Percentiles rank a stretch among this genome's conserved stretches.
These are phyloP conservation scores for Saimiri boliviensis DNA, from an alignment of 2,113 vertebrate genomes.

Conservation along the genomic window DNA sequence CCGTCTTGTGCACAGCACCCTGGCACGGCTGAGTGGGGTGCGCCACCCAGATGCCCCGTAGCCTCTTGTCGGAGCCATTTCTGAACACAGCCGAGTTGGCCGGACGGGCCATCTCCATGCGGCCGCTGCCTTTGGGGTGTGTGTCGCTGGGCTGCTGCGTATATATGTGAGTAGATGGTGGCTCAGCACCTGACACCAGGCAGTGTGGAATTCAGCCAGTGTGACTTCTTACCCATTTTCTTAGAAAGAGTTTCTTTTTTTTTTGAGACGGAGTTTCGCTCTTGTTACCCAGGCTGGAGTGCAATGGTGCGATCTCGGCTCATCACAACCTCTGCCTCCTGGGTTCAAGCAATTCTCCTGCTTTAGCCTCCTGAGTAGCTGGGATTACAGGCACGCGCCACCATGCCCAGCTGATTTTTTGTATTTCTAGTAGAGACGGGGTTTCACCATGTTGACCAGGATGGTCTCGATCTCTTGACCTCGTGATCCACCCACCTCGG, in stretches of 20 bases:
- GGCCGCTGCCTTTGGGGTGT: accelerated
- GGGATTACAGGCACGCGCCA: too few relatives aligned
- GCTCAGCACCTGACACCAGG: neutral
- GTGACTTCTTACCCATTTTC: neutral
- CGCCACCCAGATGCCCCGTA: accelerated
- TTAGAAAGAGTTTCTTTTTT: neutral
- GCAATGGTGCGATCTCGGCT: too few relatives aligned
- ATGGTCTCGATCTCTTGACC: too few relatives aligned
- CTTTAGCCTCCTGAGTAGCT: too few relatives aligned
- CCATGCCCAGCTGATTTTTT: too few relatives aligned
- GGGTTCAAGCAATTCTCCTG: too few relatives aligned
- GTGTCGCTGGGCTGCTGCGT: neutral
- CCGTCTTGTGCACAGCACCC: neutral
- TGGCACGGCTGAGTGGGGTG: accelerated
- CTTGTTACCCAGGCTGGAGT: too few relatives aligned
- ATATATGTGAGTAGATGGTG: accelerated
- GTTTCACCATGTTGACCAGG: too few relatives aligned
- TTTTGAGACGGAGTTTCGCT: too few relatives aligned
- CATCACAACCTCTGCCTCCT: too few relatives aligned
- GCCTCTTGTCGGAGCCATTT: accelerated
- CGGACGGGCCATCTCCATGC: accelerated
- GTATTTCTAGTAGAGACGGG: too few relatives aligned
- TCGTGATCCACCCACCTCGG: too few relatives aligned
- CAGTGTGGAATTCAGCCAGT: accelerated
- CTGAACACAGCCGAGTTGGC: accelerated